phyloP scores from a whole-genome alignment of 1,140 invertebrate genomes.

The Daktulosphaira vitifoliae region DNA sequence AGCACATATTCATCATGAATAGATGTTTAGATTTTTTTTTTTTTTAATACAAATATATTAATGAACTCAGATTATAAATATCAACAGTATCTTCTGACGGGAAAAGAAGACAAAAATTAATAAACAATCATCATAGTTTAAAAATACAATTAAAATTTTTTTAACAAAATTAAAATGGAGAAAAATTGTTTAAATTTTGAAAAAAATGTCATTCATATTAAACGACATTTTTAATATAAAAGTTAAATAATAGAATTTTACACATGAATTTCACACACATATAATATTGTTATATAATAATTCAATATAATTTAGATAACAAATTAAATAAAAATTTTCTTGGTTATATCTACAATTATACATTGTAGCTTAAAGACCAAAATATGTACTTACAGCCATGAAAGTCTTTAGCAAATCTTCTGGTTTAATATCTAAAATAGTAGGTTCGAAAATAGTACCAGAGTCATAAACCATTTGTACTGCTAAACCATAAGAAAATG shows the following conservation, averaged over 20 bases:
- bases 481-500: slow-evolving; percentile 95
- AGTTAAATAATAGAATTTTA: too few relatives aligned
- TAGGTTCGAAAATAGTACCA: slow-evolving; percentile 93
- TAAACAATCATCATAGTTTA: slow-evolving; percentile 13
- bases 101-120: slow-evolving; percentile 34
- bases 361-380: neutral
- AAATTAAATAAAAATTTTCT: too few relatives aligned
- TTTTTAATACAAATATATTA: neutral
- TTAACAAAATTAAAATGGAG: too few relatives aligned
- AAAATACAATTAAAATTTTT: too few relatives aligned
- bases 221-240: too few relatives aligned
- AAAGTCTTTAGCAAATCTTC: slow-evolving; percentile 89
- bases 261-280: too few relatives aligned
- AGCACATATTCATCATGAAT: neutral
- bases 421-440: slow-evolving; percentile 95
- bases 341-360: too few relatives aligned
- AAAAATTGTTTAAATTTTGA: too few relatives aligned
- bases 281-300: too few relatives aligned
- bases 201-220: too few relatives aligned
- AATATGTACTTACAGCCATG: slow-evolving; percentile 49
- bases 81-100: slow-evolving; percentile 31
- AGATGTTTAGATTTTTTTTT: too few relatives aligned
- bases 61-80: slow-evolving; percentile 12
- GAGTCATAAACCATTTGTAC: slow-evolving; percentile 97
- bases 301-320: too few relatives aligned